Evolutionary conservation across 2,888 invertebrate genomes (phyloP), one percentile per base, ranked within the genome.

Genomic region (Sisyra nigra): DNA sequence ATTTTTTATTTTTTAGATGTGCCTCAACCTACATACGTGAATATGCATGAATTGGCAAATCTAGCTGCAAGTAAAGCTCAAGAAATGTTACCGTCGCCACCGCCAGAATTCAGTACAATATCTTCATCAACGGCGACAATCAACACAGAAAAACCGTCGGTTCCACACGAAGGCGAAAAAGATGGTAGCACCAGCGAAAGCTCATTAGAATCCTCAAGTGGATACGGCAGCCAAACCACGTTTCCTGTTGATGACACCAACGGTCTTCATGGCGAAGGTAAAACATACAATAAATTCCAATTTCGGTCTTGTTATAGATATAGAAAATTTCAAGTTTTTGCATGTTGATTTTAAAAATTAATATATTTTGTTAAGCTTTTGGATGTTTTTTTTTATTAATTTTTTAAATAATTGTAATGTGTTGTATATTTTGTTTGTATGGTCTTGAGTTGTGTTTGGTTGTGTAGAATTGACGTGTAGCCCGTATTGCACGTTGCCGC

Each of bases 21-120:
- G 57, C 72, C 73, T 35, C 80, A 81, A 63, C 89, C 89, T 17
- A 74, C 88, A 55, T 91, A 91, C 64, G 88, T 88, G 54, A 91
- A 91, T 60, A 87, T 88, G 87, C 85, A 86, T 49, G 89, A 91
- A 60, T 64, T 89, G 58, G 86, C 85, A 17, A 79, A 75, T 53
- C 70, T 87, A 66, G 87, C 87, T 35, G 85, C 85, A 9, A 71
- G 68, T 63, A 85, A 70, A 66, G 80, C 63, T 63, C 83, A 71
- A 55, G 70, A 69, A 57, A 66, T 66, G 67, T 65, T 68, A 60
- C 60, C 71, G 55, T 71, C 72, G 53, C 63, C 80, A 58, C 65
- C 67, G 62, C 63, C 72, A 53, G 65, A 66, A 35, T 63, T 62
- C 48, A 57, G 54, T 13, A 33, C 33, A 33, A 33, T 33, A 33